Percentiles rank a stretch among this genome's conserved stretches.
phyloP scores from a whole-genome alignment of 2,113 vertebrate species.

The Charadrius vociferus region DNA sequence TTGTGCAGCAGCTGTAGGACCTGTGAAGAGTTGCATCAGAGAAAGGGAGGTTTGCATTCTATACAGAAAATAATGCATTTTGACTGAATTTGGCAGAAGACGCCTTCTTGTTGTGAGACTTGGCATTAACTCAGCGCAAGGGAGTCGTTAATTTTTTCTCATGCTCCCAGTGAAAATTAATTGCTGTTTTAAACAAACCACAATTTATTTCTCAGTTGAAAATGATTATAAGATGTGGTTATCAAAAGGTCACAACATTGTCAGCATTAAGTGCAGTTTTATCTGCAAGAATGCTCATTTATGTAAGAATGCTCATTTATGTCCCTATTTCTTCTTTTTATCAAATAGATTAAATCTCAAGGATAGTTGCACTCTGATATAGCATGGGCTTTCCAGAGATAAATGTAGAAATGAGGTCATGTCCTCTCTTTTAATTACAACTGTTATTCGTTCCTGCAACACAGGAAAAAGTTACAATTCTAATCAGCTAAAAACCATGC shows the following conservation, averaged over 20 bases:
- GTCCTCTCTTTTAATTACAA: background rate
- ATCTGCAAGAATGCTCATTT: background rate
- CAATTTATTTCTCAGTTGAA: background rate
- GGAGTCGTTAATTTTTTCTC: conserved; percentile 3
- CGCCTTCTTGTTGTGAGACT: background rate
- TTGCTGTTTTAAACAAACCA: background rate
- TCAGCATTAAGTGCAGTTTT: conserved; percentile 11
- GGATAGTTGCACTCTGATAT: background rate
- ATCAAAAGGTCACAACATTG: conserved; percentile 18
- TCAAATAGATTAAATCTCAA: conserved; percentile 12
- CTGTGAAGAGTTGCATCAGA: background rate
- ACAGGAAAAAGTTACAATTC: background rate
- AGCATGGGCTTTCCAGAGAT: background rate
- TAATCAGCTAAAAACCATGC: background rate
- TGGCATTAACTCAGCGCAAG: background rate
- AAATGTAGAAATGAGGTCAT: background rate
- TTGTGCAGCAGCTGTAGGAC: background rate
- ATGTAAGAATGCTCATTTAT: background rate
- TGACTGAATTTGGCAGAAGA: conserved; percentile 31
- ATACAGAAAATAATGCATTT: conserved; percentile 17
- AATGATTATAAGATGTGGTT: background rate
- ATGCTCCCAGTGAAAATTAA: conserved; percentile 8
- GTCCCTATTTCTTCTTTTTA: background rate
- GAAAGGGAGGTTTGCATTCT: background rate
- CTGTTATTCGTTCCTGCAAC: background rate